Percentiles rank a stretch among this genome's conserved stretches.
Evolutionary conservation across 1,140 invertebrate genomes (phyloP).

Genomic region (Pseudomyrmex gracilis): DNA sequence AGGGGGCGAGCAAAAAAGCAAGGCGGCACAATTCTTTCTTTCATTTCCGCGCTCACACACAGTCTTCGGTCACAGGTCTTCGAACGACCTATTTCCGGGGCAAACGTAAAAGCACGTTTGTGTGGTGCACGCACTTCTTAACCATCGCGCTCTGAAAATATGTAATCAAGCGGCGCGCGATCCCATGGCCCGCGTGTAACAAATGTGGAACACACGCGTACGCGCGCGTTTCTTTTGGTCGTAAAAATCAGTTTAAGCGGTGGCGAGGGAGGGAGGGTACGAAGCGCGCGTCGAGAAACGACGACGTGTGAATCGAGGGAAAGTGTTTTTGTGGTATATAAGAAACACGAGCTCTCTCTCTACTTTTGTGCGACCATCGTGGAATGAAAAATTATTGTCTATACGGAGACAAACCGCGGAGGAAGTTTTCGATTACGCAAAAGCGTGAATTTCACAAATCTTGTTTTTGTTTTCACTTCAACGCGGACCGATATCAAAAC

Average conservation of each 20-base stretch:
- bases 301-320: not conserved
- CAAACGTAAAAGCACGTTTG: constrained; percentile 65
- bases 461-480: too few relatives aligned
- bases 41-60: not conserved
- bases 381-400: too few relatives aligned
- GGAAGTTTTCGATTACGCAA: too few relatives aligned
- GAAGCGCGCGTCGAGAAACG: not conserved
- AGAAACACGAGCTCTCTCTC: not conserved
- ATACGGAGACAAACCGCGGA: too few relatives aligned
- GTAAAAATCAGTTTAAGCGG: constrained; percentile 36
- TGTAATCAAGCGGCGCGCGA: constrained; percentile 53
- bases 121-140: constrained; percentile 34
- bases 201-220: constrained; percentile 12
- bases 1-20: constrained; percentile 50
- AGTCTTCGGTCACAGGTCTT: too few relatives aligned
- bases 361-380: not conserved
- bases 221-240: constrained; percentile 5
- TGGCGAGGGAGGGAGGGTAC: not conserved
- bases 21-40: constrained; percentile 45
- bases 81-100: constrained; percentile 67
- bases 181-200: constrained; percentile 25
- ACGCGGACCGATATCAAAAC: too few relatives aligned
- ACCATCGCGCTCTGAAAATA: constrained; percentile 38
- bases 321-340: constrained; percentile 12
- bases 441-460: too few relatives aligned